phyloP scores from a whole-genome alignment of 2,113 vertebrate genomes.

The Rhea americana region DNA sequence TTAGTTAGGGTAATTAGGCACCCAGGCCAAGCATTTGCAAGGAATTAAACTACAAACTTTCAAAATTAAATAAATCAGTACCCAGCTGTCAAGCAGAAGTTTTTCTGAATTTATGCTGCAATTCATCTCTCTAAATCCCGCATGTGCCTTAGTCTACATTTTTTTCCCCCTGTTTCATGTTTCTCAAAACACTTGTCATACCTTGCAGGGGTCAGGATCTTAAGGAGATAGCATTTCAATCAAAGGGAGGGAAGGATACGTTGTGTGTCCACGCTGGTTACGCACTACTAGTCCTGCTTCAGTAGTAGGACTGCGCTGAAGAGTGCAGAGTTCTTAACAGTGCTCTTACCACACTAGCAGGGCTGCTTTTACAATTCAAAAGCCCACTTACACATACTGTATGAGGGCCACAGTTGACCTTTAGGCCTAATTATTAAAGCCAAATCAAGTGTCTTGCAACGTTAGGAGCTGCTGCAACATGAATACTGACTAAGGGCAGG shows the following conservation, averaged over 20 bases:
- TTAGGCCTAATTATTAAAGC: background rate
- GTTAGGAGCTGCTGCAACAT: background rate
- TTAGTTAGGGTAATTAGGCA: constrained; percentile 62
- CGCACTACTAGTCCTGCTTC: no score
- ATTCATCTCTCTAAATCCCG: background rate
- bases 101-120: background rate
- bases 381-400: background rate
- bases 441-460: background rate
- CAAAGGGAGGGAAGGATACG: background rate
- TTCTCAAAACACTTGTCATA: constrained; percentile 20
- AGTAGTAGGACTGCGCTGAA: no score
- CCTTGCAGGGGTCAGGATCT: background rate
- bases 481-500: background rate
- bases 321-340: no score
- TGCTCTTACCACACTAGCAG: background rate
- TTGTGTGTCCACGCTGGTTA: background rate
- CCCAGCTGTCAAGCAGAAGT: background rate
- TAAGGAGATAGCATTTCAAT: background rate
- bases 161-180: background rate
- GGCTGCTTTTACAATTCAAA: background rate
- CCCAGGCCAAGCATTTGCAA: constrained; percentile 7
- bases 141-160: background rate
- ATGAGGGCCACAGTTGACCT: background rate
- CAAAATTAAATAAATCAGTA: constrained; percentile 41
- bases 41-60: constrained; percentile 56